These are phyloP conservation scores for Gasterosteus nipponicus DNA, from an alignment of 2,113 vertebrate species.

Conservation along the genomic window DNA sequence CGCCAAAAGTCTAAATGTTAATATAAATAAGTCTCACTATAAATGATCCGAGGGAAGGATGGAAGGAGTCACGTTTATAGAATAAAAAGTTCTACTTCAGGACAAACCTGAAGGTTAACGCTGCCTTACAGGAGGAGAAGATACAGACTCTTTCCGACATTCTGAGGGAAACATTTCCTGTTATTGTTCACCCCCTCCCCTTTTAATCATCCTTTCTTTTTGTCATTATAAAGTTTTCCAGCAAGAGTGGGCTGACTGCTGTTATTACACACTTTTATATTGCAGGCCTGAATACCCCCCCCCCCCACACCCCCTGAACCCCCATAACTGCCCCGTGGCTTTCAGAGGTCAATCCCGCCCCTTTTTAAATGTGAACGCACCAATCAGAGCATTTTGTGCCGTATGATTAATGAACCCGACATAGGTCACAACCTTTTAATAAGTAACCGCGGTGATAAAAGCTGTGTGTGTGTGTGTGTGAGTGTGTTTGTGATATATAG, in stretches of 20 bases:
- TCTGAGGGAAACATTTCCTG: background rate
- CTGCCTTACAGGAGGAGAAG: background rate
- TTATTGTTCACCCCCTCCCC: background rate
- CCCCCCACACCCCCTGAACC: background rate
- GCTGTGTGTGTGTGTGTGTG: background rate
- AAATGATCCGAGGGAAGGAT: slow-evolving; percentile 14
- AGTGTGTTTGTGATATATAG: slow-evolving; percentile 35
- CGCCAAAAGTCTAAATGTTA: slow-evolving; percentile 38
- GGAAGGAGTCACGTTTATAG: slow-evolving; percentile 11
- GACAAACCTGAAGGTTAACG: slow-evolving; percentile 2
- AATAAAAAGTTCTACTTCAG: background rate
- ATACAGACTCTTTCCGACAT: background rate
- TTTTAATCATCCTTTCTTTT: slow-evolving; percentile 14
- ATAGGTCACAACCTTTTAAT: slow-evolving; percentile 70
- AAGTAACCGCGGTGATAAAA: slow-evolving; percentile 55
- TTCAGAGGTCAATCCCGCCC: slow-evolving; percentile 67
- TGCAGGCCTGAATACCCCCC: background rate
- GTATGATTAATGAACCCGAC: slow-evolving; percentile 65
- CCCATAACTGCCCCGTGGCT: background rate
- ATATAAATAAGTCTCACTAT: slow-evolving; percentile 11
- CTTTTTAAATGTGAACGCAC: slow-evolving; percentile 54
- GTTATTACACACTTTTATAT: slow-evolving; percentile 2
- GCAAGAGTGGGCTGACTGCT: slow-evolving; percentile 1
- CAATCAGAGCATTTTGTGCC: slow-evolving; percentile 45
- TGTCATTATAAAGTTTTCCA: background rate